These are phyloP conservation scores for Caenorhabditis briggsae DNA, from an alignment of 1,140 invertebrate species.

Conservation along the genomic window DNA sequence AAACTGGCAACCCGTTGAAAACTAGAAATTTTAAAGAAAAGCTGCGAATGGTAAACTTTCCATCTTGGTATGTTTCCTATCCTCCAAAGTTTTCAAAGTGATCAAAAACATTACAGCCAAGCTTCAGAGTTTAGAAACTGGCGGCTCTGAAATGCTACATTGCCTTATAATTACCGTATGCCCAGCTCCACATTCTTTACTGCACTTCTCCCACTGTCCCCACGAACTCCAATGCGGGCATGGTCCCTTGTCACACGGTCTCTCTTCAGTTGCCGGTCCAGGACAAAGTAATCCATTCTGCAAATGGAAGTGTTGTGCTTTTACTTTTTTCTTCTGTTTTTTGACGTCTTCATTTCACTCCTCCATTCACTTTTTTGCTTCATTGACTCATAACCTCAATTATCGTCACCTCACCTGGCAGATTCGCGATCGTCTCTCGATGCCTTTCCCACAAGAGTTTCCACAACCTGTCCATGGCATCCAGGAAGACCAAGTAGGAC, in stretches of 20 bases:
- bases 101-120: too few species aligned
- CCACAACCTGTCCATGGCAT: constrained; percentile 64
- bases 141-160: too few species aligned
- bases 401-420: constrained; percentile 55
- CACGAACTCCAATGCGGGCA: constrained; percentile 82
- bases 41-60: too few species aligned
- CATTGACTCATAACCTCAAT: constrained; percentile 44
- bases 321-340: constrained; percentile 29
- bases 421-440: constrained; percentile 53
- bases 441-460: constrained; percentile 58
- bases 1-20: too few species aligned
- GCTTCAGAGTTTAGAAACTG: too few species aligned
- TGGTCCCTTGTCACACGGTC: constrained; percentile 57
- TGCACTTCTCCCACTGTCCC: constrained; percentile 85
- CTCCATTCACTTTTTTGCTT: background rate
- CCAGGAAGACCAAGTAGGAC: constrained; percentile 62
- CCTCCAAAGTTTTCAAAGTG: background rate
- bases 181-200: constrained; percentile 85
- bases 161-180: constrained; percentile 64
- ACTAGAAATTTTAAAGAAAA: too few species aligned
- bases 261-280: constrained; percentile 61
- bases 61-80: too few species aligned
- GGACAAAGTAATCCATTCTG: constrained; percentile 64
- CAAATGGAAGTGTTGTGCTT: background rate
- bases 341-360: background rate